Evolutionary conservation across 2,888 invertebrate species (phyloP).

Genomic region (Eupithecia vulgata): DNA sequence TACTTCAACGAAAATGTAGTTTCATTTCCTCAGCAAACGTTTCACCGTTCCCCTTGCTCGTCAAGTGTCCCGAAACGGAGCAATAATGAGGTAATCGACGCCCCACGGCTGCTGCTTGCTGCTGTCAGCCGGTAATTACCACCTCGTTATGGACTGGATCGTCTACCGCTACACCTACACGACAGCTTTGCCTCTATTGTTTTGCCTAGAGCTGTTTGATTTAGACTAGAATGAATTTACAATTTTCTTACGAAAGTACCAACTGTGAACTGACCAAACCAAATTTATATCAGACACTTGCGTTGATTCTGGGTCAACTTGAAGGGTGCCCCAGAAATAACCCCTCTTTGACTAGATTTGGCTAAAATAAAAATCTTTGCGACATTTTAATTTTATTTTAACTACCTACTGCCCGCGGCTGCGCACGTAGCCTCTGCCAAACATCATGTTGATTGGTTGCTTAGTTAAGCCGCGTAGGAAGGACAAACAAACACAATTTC

Average conservation of each 20-base stretch:
- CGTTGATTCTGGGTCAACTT: neutral
- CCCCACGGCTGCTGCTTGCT: conserved; percentile 17
- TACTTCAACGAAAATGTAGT: neutral
- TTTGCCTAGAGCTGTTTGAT: neutral
- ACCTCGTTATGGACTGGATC: conserved; percentile 20
- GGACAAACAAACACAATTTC: too few species aligned
- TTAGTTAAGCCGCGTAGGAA: too few species aligned
- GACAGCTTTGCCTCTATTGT: neutral
- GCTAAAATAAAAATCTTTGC: neutral
- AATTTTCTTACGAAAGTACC: neutral
- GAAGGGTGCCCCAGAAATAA: neutral
- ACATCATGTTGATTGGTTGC: too few species aligned
- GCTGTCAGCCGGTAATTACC: conserved; percentile 24
- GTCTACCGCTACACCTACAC: neutral
- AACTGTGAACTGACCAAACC: too few species aligned
- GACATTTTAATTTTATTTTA: too few species aligned
- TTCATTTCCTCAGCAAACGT: neutral
- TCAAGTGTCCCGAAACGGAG: conserved; percentile 9
- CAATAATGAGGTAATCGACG: conserved; percentile 30
- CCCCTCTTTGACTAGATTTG: neutral
- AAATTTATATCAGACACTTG: neutral
- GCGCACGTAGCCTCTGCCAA: too few species aligned
- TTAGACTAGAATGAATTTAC: neutral
- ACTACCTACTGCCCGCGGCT: too few species aligned
- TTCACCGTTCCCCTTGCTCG: neutral